Percentiles rank a stretch among this genome's conserved stretches.
Conservation (phyloP, 2,113 vertebrate genomes). For the Tinamus guttatus region DNA sequence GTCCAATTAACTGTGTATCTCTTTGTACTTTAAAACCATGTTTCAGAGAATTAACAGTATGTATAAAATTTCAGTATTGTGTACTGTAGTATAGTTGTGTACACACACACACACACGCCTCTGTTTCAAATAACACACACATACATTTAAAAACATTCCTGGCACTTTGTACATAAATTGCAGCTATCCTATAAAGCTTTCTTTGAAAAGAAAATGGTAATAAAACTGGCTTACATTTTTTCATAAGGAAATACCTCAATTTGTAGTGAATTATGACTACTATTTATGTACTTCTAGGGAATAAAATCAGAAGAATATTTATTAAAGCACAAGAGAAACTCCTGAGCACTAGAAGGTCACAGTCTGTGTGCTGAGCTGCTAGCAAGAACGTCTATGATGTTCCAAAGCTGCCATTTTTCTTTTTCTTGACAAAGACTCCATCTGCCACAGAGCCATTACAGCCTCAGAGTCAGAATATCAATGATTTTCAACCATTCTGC, state of each 20-base stretch:
- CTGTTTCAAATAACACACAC: background rate
- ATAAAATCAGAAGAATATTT: constrained; percentile 83
- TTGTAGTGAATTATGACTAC: constrained; percentile 75
- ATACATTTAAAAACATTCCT: constrained; percentile 15
- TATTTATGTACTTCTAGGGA: constrained; percentile 76
- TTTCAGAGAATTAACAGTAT: background rate
- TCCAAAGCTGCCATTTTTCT: constrained; percentile 94
- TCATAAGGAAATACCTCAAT: constrained; percentile 70
- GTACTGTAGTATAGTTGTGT: background rate
- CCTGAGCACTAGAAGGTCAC: constrained; percentile 87
- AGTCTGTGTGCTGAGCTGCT: constrained; percentile 79
- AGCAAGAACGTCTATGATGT: constrained; percentile 81
- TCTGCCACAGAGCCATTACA: constrained; percentile 94
- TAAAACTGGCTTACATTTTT: constrained; percentile 62
- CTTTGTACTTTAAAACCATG: background rate
- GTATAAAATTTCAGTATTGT: background rate
- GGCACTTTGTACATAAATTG: constrained; percentile 15
- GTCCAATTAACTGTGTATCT: background rate
- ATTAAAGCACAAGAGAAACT: constrained; percentile 80
- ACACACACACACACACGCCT: background rate
- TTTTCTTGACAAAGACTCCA: constrained; percentile 95
- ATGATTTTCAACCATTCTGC: constrained; percentile 91
- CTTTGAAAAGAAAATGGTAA: constrained; percentile 38
- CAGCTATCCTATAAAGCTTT: constrained; percentile 51
- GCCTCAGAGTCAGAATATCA: constrained; percentile 94